phyloP scores from a whole-genome alignment of 2,888 invertebrate species.

The Drosophila paranaensis region DNA sequence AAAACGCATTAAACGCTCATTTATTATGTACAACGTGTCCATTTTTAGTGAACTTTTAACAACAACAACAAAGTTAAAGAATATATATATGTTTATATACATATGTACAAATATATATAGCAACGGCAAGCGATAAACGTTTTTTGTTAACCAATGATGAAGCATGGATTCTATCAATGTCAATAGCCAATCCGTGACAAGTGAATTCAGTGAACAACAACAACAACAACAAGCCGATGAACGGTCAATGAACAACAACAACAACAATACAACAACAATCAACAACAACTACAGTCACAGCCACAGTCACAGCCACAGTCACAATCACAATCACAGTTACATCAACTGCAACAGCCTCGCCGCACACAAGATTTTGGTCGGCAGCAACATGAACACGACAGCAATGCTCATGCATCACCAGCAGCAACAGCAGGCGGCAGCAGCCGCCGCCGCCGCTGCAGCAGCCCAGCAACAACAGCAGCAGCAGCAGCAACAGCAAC shows the following conservation, averaged over 20 bases:
- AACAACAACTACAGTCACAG: conserved; percentile 45
- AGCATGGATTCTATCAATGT: conserved; percentile 87
- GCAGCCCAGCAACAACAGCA: conserved; percentile 72
- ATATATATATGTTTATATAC: too few species aligned
- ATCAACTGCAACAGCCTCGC: conserved; percentile 38
- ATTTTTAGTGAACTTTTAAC: conserved; percentile 48
- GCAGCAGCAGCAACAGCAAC: conserved; percentile 71
- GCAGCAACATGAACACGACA: conserved; percentile 78
- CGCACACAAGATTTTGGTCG: conserved; percentile 48
- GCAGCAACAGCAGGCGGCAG: conserved; percentile 75
- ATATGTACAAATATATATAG: conserved; percentile 12
- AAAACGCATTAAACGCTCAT: conserved; percentile 74
- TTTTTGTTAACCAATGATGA: conserved; percentile 68
- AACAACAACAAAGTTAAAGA: conserved; percentile 8
- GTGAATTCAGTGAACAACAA: conserved; percentile 85
- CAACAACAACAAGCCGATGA: conserved; percentile 65
- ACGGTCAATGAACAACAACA: conserved; percentile 64
- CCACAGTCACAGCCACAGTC: conserved; percentile 29
- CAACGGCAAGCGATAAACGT: conserved; percentile 22
- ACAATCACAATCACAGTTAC: conserved; percentile 36
- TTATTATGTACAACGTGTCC: conserved; percentile 55
- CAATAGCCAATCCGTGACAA: conserved; percentile 85
- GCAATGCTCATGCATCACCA: conserved; percentile 83
- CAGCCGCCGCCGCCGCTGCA: conserved; percentile 67
- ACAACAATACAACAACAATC: conserved; percentile 46